These are phyloP conservation scores for Drosophila picticornis DNA, from an alignment of 2,888 invertebrate genomes.

Conservation along the genomic window DNA sequence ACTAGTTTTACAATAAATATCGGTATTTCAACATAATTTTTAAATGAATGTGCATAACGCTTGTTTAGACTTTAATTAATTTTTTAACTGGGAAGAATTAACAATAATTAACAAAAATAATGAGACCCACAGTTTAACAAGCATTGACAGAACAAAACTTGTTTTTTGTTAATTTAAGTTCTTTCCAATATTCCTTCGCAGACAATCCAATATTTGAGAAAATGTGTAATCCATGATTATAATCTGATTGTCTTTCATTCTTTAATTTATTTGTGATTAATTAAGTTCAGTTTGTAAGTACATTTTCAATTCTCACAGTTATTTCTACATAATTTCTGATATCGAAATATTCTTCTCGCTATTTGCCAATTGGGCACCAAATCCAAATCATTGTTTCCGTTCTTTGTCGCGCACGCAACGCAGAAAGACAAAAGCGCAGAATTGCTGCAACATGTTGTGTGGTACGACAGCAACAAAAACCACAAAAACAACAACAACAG, in stretches of 20 bases:
- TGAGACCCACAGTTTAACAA: background rate
- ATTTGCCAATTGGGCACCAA: conserved; percentile 38
- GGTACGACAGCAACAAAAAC: conserved; percentile 19
- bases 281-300: background rate
- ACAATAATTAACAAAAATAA: background rate
- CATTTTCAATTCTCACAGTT: conserved; percentile 2
- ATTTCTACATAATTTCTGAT: conserved; percentile 11
- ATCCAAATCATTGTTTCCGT: conserved; percentile 45
- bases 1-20: background rate
- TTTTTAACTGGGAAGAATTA: background rate
- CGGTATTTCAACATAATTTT: background rate
- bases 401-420: conserved; percentile 49
- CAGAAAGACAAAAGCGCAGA: conserved; percentile 25
- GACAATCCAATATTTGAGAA: background rate
- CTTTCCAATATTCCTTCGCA: background rate
- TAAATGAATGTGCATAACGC: background rate
- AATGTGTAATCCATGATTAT: background rate
- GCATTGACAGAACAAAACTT: background rate
- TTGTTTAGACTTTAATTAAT: background rate
- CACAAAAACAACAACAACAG: background rate
- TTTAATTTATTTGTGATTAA: background rate
- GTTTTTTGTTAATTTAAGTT: background rate
- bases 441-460: conserved; percentile 56
- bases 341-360: conserved; percentile 23
- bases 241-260: background rate